Percentiles rank a stretch among this genome's conserved stretches.
Evolutionary conservation across 2,888 invertebrate genomes (phyloP).

Genomic region (Polyommatus icarus): DNA sequence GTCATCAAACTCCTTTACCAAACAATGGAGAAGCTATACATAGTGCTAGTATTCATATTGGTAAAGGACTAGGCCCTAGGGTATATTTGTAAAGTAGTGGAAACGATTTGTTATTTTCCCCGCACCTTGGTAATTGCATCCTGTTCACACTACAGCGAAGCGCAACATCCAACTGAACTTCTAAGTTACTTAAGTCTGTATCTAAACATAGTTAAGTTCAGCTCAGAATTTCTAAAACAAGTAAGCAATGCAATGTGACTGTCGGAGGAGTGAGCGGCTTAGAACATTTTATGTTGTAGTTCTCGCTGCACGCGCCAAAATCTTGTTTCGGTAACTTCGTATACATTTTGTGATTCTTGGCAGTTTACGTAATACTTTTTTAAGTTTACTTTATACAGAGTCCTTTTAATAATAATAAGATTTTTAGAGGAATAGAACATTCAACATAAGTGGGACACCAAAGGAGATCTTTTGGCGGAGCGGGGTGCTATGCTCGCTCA

Average conservation of each 20-base stretch:
- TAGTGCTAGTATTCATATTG: not conserved
- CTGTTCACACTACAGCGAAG: conserved; percentile 23
- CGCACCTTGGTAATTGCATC: conserved; percentile 25
- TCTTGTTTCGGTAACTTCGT: not conserved
- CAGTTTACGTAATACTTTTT: not conserved
- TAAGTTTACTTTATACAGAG: too few species aligned
- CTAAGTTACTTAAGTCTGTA: conserved; percentile 28
- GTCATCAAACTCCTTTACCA: not conserved
- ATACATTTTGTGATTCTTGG: not conserved
- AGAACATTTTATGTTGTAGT: conserved; percentile 7
- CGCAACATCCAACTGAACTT: conserved; percentile 24
- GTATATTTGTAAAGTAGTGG: not conserved
- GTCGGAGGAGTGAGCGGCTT: conserved; percentile 23
- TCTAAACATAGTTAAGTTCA: conserved; percentile 30
- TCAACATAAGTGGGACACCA: too few species aligned
- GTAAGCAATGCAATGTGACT: conserved; percentile 29
- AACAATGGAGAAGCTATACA: not conserved
- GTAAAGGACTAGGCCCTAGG: not conserved
- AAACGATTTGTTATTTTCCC: not conserved
- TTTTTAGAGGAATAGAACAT: too few species aligned
- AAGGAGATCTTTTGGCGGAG: too few species aligned
- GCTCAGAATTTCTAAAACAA: conserved; percentile 30
- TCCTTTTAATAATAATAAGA: too few species aligned
- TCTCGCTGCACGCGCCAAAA: not conserved
- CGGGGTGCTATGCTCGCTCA: too few species aligned